phyloP scores from a whole-genome alignment of 2,113 vertebrate genomes.

The Periophthalmus modestus region DNA sequence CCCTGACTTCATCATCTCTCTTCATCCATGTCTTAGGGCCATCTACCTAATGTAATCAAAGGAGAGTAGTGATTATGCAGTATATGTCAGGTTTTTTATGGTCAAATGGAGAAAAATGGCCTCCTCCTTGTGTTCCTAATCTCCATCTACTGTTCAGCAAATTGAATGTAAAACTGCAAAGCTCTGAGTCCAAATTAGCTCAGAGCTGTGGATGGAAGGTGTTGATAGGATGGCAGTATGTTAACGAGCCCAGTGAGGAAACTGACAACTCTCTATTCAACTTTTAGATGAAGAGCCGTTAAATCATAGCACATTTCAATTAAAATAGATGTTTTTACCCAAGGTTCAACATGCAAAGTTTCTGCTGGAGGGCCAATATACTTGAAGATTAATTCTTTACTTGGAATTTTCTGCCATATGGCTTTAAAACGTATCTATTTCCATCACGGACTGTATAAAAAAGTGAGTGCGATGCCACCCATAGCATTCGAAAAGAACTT shows the following conservation, averaged over 20 bases:
- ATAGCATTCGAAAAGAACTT: too few relatives aligned
- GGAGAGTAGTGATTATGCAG: conserved; percentile 26
- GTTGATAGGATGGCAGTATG: neutral
- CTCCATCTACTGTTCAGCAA: conserved; percentile 16
- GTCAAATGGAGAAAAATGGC: conserved; percentile 37
- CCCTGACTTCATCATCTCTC: conserved; percentile 15
- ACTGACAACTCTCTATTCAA: conserved; percentile 5
- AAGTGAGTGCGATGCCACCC: too few relatives aligned
- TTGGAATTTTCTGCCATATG: too few relatives aligned
- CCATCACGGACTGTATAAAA: too few relatives aligned
- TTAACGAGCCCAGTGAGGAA: conserved; percentile 6
- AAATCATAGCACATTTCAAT: too few relatives aligned
- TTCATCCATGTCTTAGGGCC: conserved; percentile 24
- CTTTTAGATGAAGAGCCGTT: too few relatives aligned
- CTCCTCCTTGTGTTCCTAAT: conserved; percentile 23
- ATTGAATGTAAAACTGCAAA: conserved; percentile 24
- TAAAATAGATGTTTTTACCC: too few relatives aligned
- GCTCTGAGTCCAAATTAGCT: conserved; percentile 23
- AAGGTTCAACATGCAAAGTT: too few relatives aligned
- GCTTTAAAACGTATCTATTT: too few relatives aligned
- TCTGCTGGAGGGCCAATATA: too few relatives aligned
- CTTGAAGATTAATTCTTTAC: too few relatives aligned
- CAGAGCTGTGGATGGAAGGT: conserved; percentile 14
- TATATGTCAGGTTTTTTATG: conserved; percentile 22
- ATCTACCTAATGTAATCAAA: conserved; percentile 50